phyloP scores from a whole-genome alignment of 1,140 invertebrate species.

The Pogonomyrmex californicus region DNA sequence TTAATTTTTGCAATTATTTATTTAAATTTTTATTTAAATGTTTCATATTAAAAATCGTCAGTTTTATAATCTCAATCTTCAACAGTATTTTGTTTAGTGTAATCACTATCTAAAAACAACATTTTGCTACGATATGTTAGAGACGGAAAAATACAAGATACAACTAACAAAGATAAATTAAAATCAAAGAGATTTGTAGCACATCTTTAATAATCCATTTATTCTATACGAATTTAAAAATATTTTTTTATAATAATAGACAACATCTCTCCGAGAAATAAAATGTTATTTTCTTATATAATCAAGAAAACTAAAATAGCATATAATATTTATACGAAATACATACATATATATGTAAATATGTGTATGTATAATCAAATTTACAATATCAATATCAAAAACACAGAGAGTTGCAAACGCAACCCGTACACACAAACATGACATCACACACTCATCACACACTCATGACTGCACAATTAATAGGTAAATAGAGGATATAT shows the following conservation, averaged over 20 bases:
- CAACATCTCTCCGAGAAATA: slow-evolving; percentile 13
- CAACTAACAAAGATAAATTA: neutral
- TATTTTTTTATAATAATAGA: neutral
- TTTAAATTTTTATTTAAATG: neutral
- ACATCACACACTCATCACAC: slow-evolving; percentile 56
- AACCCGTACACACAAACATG: slow-evolving; percentile 17
- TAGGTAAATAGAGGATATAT: slow-evolving; percentile 45
- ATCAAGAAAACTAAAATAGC: slow-evolving; percentile 25
- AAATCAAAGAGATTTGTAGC: neutral
- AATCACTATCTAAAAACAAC: slow-evolving; percentile 1
- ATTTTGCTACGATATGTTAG: neutral
- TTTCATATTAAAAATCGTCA: neutral
- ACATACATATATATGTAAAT: slow-evolving; percentile 9
- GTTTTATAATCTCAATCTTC: neutral
- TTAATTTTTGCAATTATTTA: neutral
- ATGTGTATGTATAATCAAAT: slow-evolving; percentile 16
- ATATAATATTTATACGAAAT: slow-evolving; percentile 28
- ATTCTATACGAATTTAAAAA: neutral
- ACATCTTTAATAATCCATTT: slow-evolving; percentile 4
- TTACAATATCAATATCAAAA: slow-evolving; percentile 45
- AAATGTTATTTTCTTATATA: neutral
- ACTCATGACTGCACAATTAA: slow-evolving; percentile 50
- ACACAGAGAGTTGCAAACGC: slow-evolving; percentile 46
- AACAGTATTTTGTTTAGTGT: slow-evolving; percentile 8
- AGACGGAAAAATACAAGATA: neutral